phyloP scores from a whole-genome alignment of 2,113 vertebrate genomes.

The Hoplias malabaricus region DNA sequence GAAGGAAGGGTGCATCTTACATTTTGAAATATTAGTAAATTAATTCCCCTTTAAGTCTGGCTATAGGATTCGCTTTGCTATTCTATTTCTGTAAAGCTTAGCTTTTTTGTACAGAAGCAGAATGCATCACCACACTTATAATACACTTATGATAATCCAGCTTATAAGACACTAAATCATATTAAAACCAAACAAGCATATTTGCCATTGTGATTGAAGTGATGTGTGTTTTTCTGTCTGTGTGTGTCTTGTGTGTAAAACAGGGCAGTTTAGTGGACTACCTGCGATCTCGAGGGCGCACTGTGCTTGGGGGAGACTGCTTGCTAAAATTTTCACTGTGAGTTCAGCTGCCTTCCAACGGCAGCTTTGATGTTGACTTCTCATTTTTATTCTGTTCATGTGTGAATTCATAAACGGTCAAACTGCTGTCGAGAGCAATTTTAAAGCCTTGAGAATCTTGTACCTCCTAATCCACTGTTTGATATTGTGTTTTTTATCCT shows the following conservation, averaged over 20 bases:
- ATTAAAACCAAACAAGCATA: too few relatives aligned
- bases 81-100: too few relatives aligned
- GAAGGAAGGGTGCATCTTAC: too few relatives aligned
- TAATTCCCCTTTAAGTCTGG: too few relatives aligned
- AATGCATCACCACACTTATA: too few relatives aligned
- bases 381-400: background rate
- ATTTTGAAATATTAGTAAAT: too few relatives aligned
- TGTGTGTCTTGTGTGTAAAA: conserved; percentile 12
- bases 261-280: conserved; percentile 96
- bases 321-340: conserved; percentile 92
- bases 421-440: conserved; percentile 23
- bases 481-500: background rate
- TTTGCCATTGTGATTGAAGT: background rate
- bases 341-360: conserved; percentile 56
- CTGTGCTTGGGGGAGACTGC: conserved; percentile 86
- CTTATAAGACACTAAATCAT: too few relatives aligned
- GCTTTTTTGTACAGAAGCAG: too few relatives aligned
- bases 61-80: too few relatives aligned
- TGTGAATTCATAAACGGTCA: background rate
- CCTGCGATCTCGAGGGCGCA: conserved; percentile 88
- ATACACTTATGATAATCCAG: too few relatives aligned
- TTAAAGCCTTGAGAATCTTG: background rate
- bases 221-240: background rate
- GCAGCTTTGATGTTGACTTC: background rate
- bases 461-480: background rate